A percentile compares a stretch with the other conserved stretches of the same genome.
Conservation (phyloP, 1,140 invertebrate species). For the Campoletis sonorensis region DNA sequence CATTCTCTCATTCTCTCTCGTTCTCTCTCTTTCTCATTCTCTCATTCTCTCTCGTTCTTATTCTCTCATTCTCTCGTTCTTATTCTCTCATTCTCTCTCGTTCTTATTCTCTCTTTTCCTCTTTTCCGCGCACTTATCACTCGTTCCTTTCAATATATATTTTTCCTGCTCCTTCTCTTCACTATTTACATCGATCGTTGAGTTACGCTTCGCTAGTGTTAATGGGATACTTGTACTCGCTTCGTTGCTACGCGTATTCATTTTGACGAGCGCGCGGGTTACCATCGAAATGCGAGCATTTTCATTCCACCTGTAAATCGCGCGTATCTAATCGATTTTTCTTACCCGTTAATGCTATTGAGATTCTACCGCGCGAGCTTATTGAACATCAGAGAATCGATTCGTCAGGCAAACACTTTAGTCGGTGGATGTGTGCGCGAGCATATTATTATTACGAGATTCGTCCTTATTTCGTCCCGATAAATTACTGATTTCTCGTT, state of each 20-base stretch:
- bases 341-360: not conserved
- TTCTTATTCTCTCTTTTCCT: not conserved
- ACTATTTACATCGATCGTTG: constrained; percentile 12
- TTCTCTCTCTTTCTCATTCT: no score
- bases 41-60: not conserved
- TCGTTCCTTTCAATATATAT: constrained; percentile 6
- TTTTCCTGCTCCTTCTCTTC: not conserved
- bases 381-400: not conserved
- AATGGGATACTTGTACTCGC: constrained; percentile 20
- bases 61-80: not conserved
- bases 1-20: not conserved
- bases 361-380: not conserved
- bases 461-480: not conserved
- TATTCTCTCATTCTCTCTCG: not conserved
- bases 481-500: not conserved
- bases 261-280: not conserved
- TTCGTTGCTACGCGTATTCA: constrained; percentile 2
- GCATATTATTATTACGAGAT: not conserved
- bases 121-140: not conserved
- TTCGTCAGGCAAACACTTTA: constrained; percentile 8
- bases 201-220: constrained; percentile 29
- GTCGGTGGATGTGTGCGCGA: not conserved
- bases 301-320: not conserved
- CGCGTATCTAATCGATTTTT: constrained; percentile 29
- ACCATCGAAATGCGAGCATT: not conserved